A percentile compares a stretch with the other conserved stretches of the same genome.
Conservation (phyloP, 2,113 vertebrate species). For the Tonatia bakeri region DNA sequence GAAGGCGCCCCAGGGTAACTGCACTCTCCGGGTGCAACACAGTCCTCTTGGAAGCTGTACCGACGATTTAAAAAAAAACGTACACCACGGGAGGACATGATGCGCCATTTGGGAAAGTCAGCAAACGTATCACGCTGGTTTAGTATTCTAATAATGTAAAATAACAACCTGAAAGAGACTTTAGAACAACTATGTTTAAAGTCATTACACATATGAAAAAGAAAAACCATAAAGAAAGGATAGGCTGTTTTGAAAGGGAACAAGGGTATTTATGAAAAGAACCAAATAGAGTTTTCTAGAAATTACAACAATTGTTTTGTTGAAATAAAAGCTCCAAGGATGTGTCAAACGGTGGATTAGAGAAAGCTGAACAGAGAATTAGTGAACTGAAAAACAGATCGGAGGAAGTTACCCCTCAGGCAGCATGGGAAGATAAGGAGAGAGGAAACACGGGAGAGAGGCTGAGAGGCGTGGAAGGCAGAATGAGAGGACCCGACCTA, state of each 20-base stretch:
- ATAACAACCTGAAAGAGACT: not conserved
- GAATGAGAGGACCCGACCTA: not conserved
- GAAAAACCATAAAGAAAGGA: not conserved
- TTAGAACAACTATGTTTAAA: slow-evolving; percentile 6
- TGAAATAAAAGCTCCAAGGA: not conserved
- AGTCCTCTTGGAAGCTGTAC: slow-evolving; percentile 39
- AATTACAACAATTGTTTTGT: not conserved
- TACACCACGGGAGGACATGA: slow-evolving; percentile 13
- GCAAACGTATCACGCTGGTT: slow-evolving; percentile 1
- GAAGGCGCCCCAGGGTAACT: slow-evolving; percentile 5
- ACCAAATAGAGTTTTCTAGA: not conserved
- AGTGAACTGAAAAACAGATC: slow-evolving; percentile 8
- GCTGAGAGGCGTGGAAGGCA: not conserved
- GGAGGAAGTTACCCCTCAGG: not conserved
- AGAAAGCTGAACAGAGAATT: slow-evolving; percentile 29
- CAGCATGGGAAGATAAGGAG: not conserved
- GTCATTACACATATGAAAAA: not conserved
- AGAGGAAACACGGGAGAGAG: not conserved
- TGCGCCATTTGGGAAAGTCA: slow-evolving; percentile 5
- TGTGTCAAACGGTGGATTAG: not conserved
- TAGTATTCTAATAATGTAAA: not conserved
- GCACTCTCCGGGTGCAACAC: slow-evolving; percentile 34
- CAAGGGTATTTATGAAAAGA: not conserved
- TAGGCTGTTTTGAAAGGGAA: slow-evolving; percentile 30
- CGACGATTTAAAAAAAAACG: slow-evolving; percentile 27